Evolutionary conservation across 2,888 invertebrate species (phyloP).

Genomic region (Patella depressa): DNA sequence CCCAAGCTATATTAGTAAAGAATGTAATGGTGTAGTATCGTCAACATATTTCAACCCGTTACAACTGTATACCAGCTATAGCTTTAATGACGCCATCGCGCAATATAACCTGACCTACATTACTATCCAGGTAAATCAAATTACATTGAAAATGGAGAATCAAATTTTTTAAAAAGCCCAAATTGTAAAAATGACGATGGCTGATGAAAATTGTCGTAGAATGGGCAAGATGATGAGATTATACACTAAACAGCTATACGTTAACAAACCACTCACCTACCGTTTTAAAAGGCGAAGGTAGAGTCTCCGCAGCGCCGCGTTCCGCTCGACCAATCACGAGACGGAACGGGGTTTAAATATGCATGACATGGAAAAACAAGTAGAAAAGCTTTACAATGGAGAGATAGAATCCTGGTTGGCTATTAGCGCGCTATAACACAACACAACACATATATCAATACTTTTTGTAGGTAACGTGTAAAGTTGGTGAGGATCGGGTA

Average conservation of each 20-base stretch:
- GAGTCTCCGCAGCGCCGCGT: slow-evolving; percentile 17
- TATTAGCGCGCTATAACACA: neutral
- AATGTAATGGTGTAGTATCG: neutral
- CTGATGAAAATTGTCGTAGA: no score
- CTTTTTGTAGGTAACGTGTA: no score
- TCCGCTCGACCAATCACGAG: slow-evolving; percentile 28
- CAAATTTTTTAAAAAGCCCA: no score
- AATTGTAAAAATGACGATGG: no score
- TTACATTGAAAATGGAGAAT: no score
- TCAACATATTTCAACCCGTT: neutral
- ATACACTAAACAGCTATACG: no score
- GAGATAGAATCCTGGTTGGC: neutral
- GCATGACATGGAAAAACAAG: slow-evolving; percentile 26
- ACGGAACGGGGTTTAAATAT: slow-evolving; percentile 26
- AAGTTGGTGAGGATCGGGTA: no score
- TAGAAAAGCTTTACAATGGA: slow-evolving; percentile 2
- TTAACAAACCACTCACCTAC: slow-evolving; percentile 9
- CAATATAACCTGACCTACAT: neutral
- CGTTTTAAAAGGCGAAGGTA: neutral
- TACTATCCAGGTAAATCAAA: neutral
- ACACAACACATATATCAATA: no score
- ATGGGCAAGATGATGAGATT: no score
- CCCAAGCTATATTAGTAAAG: neutral
- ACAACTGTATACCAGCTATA: neutral
- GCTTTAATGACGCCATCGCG: no score